A percentile compares a stretch with the other conserved stretches of the same genome.
These are phyloP conservation scores for Fragum sueziense DNA, from an alignment of 2,888 invertebrate genomes.

Conservation along the genomic window DNA sequence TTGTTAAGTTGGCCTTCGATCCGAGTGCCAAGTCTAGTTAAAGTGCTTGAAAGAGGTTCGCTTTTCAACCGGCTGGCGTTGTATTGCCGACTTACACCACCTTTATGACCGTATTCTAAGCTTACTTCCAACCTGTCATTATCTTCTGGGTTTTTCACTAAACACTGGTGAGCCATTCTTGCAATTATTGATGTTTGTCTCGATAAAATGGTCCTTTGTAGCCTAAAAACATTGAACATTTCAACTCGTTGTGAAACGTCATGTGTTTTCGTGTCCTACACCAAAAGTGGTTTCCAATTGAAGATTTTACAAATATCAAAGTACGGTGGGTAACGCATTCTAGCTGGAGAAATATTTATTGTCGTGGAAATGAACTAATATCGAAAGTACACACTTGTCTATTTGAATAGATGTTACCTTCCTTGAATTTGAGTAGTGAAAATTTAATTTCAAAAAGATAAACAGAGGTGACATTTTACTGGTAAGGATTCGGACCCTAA, in stretches of 20 bases:
- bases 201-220: neutral
- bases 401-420: too few relatives aligned
- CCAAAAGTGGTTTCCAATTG: neutral
- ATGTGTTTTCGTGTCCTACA: constrained; percentile 4
- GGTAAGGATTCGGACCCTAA: too few relatives aligned
- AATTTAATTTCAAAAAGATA: too few relatives aligned
- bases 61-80: constrained; percentile 69
- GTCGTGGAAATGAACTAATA: too few relatives aligned
- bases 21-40: constrained; percentile 65
- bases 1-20: constrained; percentile 66
- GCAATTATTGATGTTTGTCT: neutral
- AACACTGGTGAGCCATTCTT: constrained; percentile 13
- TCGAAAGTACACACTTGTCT: too few relatives aligned
- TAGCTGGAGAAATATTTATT: too few relatives aligned
- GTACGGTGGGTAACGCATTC: neutral
- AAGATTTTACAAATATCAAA: neutral
- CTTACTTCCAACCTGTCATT: constrained; percentile 62
- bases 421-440: too few relatives aligned
- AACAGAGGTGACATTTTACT: too few relatives aligned
- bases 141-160: constrained; percentile 5
- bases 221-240: neutral
- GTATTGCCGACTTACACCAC: constrained; percentile 54
- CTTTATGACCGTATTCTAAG: constrained; percentile 60
- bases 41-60: constrained; percentile 63
- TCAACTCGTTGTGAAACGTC: neutral